phyloP scores from a whole-genome alignment of 1,140 invertebrate genomes.

The Aphis gossypii region DNA sequence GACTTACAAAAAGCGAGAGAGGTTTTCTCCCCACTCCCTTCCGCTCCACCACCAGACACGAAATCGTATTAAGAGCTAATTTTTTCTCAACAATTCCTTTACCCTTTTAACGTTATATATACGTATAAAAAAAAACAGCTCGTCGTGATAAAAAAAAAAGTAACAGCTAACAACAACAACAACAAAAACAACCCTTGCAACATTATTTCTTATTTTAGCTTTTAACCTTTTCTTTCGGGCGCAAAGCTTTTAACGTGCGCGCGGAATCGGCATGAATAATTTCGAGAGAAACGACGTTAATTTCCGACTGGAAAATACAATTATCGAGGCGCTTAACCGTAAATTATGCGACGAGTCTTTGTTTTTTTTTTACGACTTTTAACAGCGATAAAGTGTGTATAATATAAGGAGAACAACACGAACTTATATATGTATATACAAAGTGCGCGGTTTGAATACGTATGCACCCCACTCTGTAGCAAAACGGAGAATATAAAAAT shows the following conservation, averaged over 20 bases:
- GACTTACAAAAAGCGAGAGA: neutral
- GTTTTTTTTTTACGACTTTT: slow-evolving; percentile 46
- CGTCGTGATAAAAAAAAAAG: slow-evolving; percentile 5
- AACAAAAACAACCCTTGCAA: slow-evolving; percentile 37
- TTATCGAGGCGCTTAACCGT: slow-evolving; percentile 56
- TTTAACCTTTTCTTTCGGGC: slow-evolving; percentile 48
- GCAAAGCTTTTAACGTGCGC: slow-evolving; percentile 55
- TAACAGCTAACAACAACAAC: slow-evolving; percentile 35
- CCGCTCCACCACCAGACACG: neutral
- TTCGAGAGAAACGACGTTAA: slow-evolving; percentile 46
- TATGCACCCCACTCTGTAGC: neutral
- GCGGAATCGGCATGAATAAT: slow-evolving; percentile 52
- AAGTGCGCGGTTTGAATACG: neutral
- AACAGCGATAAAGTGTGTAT: neutral
- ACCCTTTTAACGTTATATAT: slow-evolving; percentile 19
- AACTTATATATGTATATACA: neutral
- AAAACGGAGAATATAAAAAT: slow-evolving; percentile 30
- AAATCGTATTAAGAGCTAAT: slow-evolving; percentile 52
- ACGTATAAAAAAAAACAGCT: slow-evolving; percentile 28
- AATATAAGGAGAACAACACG: slow-evolving; percentile 26
- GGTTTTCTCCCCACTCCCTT: neutral
- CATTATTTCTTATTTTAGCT: slow-evolving; percentile 47
- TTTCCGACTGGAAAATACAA: slow-evolving; percentile 47
- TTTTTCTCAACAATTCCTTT: slow-evolving; percentile 36
- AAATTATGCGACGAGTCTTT: slow-evolving; percentile 52